Base-by-base conservation (phyloP, 2,113 vertebrate species). In the Crotalus tigris region DNA sequence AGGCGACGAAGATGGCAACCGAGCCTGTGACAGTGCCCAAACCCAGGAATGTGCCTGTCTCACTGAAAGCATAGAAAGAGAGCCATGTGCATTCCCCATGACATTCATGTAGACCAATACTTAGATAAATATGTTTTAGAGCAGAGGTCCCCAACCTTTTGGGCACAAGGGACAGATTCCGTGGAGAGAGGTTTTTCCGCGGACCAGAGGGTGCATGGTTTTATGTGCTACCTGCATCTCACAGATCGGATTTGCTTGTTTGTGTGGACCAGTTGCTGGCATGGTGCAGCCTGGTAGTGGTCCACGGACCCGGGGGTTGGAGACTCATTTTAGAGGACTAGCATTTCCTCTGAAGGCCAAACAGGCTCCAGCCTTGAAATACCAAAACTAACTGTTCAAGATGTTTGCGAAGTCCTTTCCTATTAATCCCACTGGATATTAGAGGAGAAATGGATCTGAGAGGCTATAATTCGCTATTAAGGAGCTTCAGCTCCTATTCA, bases 11-110 rank as follows among this genome's bases (percentile, higher is more conserved):
- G 97, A 99, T 98, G 54, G 98, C 98, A 6, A 99, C 99, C 0
- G 99, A 99, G 95, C 99, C 99, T 0, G 99, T 99, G 94, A 99
- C 98, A 0, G 98, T 99, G 92, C 99, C 99, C 95, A 99, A 98
- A 91, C 99, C 99, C 59, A 99, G 98, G 97, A 99, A 99, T 2
- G 98, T 99, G 91, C 99, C 99, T 0, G 98, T 98, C 55, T 99
- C 99, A 94, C 99, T 99, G 92, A 2, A 90, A 95, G 8, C 55
- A 88, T 19, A 88, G 5, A 93, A n/a, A 88, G 53, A 85, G n/a
- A 55, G n/a, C 10, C 7, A 46, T 23, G 39, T 86, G 39, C 44
- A 54, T 54, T 55, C 44, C 44, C 75, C 17, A 21, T 44, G 9
- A 21, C 33, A 81, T 44, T 44, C 33, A 81, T 44, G 17, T 21